Base-by-base conservation (phyloP, 2,797 vertebrate species). In the Chiroxiphia lanceolata region DNA sequence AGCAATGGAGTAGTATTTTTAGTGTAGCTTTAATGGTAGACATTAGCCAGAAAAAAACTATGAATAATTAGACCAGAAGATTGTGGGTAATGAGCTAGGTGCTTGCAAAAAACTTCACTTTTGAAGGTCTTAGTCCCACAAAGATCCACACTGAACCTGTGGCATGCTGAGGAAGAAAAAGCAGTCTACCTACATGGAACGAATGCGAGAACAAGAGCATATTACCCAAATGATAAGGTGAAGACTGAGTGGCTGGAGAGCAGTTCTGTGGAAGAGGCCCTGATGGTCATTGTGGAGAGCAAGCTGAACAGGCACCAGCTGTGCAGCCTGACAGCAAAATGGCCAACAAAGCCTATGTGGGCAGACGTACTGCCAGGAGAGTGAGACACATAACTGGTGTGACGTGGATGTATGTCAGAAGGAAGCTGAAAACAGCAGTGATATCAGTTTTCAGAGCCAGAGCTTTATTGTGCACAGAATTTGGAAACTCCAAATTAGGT, bases 341-440 rank as follows among this genome's bases (percentile, higher is more conserved):
- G n/a, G 27, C 38, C 42, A 60, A 19, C 40, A 72, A 71, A 64
- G 17, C 15, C 45, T 83, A 10, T 34, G n/a, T 3, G 26, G 72
- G 29, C 57, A 77, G 34, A 70, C 59, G 8, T 11, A 59, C 0
- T 1, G 23, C 34, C 63, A 69, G 71, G 38, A 89, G 78, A 38
- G 16, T n/a, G 23, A 69, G 59, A 42, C 7, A 8, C 0, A 0
- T 61, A n/a, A 9, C 2, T 56, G 9, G 40, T 15, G 8, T 92
- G 60, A 54, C 1, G 0, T 33, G 31, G 23, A 7, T 67, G 8
- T 61, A n/a, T n/a, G 27, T 59, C 63, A 48, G 63, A 63, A 53
- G 50, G 42, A 89, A 85, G 36, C 38, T 56, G 31, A 85, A 70
- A 45, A 3, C 40, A 77, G 40, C 1, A 0, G 34, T 61, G 17